Evolutionary conservation across 2,113 vertebrate species (phyloP).

Genomic region (Oreochromis spilurus): DNA sequence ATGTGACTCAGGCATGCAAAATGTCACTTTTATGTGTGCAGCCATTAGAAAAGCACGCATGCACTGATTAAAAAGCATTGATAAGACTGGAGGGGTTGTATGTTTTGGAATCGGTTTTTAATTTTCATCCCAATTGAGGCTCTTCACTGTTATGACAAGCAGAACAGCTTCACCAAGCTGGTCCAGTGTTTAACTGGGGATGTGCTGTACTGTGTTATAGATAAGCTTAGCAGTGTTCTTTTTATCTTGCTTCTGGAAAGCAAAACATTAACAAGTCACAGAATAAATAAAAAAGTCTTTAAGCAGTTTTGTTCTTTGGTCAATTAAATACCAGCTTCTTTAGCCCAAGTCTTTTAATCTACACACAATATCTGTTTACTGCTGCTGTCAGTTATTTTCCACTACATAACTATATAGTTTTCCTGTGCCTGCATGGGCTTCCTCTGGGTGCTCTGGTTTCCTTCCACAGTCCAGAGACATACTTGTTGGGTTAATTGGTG

Average conservation of each 20-base stretch:
- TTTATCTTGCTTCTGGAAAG: not conserved
- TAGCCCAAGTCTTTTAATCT: not conserved
- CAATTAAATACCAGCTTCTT: not conserved
- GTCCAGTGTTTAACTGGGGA: not conserved
- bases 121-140: not conserved
- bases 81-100: not conserved
- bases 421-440: not conserved
- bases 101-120: not conserved
- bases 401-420: not conserved
- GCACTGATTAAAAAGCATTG: not conserved
- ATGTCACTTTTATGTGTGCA: not conserved
- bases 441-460: not conserved
- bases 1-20: not conserved
- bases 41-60: not conserved
- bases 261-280: not conserved
- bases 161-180: not conserved
- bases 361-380: not conserved
- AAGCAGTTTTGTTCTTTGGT: not conserved
- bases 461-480: not conserved
- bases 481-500: not conserved
- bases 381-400: not conserved
- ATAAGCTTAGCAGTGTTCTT: not conserved
- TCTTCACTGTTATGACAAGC: slow-evolving; percentile 19
- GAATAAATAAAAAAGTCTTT: not conserved
- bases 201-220: slow-evolving; percentile 5